Evolutionary conservation across 2,797 vertebrate genomes (phyloP), one percentile per base, ranked within the genome.

Genomic region (Danio albolineatus): DNA sequence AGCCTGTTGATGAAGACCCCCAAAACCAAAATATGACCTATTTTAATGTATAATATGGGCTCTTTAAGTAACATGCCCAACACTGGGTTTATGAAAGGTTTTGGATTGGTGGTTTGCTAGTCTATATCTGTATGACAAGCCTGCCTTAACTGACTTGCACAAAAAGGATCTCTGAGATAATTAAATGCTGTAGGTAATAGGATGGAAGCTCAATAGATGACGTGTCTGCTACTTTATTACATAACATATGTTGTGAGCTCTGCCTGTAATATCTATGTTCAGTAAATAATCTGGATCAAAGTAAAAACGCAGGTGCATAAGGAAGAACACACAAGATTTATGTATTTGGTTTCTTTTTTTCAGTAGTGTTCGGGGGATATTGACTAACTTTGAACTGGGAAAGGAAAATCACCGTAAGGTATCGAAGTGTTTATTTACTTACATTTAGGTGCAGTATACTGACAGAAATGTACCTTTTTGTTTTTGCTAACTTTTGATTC

Each of bases 311-410:
- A 51, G 21, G 28, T 14, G 36, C 36, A 59, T 14, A 13, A 59
- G 56, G 14, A 49, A 49, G 21, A 69, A 71, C 19, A 41, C 7
- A 41, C 51, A 71, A 43, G 38, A 72, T 56, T 72, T 56, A 72
- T 56, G 51, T 41, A 43, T 72, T 56, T 44, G 38, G 44, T 72
- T 72, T 56, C 4, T 56, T 56, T 71, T n/a, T 71, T 72, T 28
- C 17, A 43, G 19, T 28, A 16, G 39, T 72, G n/a, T 14, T 56
- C 38, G 21, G 69, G 38, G 38, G 56, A 56, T 41, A 72, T 21
- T 56, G 49, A 12, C 17, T 43, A 17, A 56, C 43, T 54, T 54
- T 71, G 38, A 56, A 56, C n/a, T 21, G 38, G 38, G n/a, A 14
- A 19, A 8, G 28, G 17, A 51, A 53, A 67, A 67, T 66, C 19